phyloP scores from a whole-genome alignment of 2,888 invertebrate genomes.

The Coelogynopora nodosa region DNA sequence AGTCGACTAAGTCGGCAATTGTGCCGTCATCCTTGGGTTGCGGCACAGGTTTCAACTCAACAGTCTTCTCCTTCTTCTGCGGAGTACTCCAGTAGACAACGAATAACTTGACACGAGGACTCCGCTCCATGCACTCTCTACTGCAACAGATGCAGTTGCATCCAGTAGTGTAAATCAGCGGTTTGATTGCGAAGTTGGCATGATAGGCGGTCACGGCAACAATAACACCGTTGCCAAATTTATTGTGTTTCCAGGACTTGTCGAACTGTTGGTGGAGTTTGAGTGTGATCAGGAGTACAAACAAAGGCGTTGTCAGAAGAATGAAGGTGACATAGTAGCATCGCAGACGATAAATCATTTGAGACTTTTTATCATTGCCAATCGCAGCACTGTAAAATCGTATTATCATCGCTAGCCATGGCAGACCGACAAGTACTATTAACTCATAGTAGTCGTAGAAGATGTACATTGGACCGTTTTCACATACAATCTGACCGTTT shows the following conservation, averaged over 20 bases:
- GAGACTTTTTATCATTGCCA: slow-evolving; percentile 32
- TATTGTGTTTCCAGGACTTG: background rate
- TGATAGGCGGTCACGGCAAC: slow-evolving; percentile 38
- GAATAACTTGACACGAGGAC: slow-evolving; percentile 31
- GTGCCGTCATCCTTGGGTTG: background rate
- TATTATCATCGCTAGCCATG: slow-evolving; percentile 25
- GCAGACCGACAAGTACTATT: slow-evolving; percentile 9
- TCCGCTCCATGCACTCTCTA: slow-evolving; percentile 23
- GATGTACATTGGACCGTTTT: background rate
- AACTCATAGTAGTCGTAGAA: slow-evolving; percentile 35
- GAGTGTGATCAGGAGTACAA: slow-evolving; percentile 19
- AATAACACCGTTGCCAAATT: slow-evolving; percentile 33
- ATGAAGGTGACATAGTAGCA: slow-evolving; percentile 40
- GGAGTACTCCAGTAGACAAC: slow-evolving; percentile 40
- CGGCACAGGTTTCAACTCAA: background rate
- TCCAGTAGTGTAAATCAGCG: slow-evolving; percentile 35
- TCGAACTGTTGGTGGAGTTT: background rate
- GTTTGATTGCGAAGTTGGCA: slow-evolving; percentile 29
- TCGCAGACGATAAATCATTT: slow-evolving; percentile 38
- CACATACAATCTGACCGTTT: background rate
- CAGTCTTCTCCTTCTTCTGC: slow-evolving; percentile 35
- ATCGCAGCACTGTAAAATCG: slow-evolving; percentile 30
- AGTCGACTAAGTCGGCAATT: background rate
- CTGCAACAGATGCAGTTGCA: slow-evolving; percentile 40
- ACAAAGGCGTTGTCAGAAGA: slow-evolving; percentile 28